These are phyloP conservation scores for Drosophila yakuba DNA, from an alignment of 1,140 invertebrate species.

Conservation along the genomic window DNA sequence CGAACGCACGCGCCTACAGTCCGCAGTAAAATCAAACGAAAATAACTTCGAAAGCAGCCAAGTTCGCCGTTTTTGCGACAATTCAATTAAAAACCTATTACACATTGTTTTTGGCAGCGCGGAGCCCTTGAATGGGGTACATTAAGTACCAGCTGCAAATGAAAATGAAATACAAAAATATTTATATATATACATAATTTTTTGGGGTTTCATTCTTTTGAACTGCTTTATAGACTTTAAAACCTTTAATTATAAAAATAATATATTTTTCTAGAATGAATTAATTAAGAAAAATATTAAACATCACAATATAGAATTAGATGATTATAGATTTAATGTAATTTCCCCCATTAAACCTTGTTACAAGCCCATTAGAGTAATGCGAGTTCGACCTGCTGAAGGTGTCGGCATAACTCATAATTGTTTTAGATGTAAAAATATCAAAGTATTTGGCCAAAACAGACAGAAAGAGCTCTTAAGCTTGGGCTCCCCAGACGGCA, in stretches of 20 bases:
- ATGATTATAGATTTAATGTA: neutral
- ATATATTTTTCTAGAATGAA: no score
- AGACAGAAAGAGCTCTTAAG: conserved; percentile 42
- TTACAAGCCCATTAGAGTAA: conserved; percentile 45
- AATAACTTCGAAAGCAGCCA: conserved; percentile 33
- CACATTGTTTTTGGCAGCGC: conserved; percentile 44
- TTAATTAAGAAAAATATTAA: no score
- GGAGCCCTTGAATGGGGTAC: conserved; percentile 4
- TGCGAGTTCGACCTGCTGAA: conserved; percentile 5
- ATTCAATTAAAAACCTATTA: conserved; percentile 75
- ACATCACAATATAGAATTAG: no score
- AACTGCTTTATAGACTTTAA: no score
- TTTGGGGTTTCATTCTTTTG: no score
- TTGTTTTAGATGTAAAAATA: conserved; percentile 55
- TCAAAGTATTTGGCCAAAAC: conserved; percentile 54
- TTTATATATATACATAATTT: no score
- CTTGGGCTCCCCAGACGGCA: conserved; percentile 47
- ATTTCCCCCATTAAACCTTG: neutral
- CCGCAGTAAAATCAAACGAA: conserved; percentile 27
- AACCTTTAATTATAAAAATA: no score
- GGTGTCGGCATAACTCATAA: conserved; percentile 12
- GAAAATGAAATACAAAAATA: no score
- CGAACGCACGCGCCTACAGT: conserved; percentile 52
- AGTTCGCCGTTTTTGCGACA: conserved; percentile 64
- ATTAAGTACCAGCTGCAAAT: no score